Evolutionary conservation across 1,140 invertebrate genomes (phyloP).

Genomic region (Probaryconus sp.): DNA sequence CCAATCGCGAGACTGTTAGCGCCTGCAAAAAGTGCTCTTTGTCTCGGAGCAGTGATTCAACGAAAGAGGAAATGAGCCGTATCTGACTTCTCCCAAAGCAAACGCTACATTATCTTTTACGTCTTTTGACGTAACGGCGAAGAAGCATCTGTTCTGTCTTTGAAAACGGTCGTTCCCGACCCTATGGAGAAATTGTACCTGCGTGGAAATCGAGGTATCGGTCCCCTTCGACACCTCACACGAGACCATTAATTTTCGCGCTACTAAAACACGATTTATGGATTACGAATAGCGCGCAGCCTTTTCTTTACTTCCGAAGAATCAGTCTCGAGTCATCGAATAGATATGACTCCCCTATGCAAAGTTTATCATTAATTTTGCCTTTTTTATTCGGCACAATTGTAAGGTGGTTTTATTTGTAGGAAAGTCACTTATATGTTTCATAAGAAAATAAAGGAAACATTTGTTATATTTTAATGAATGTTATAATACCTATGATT

Average conservation of each 20-base stretch:
- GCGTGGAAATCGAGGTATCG: conserved; percentile 14
- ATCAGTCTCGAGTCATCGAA: neutral
- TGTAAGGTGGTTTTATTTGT: no score
- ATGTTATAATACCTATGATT: no score
- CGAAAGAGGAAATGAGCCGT: conserved; percentile 52
- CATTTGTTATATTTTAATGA: no score
- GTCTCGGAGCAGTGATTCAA: conserved; percentile 33
- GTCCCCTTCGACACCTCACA: conserved; percentile 48
- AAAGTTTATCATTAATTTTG: no score
- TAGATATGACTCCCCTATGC: neutral
- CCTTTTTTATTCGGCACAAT: no score
- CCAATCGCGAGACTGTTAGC: neutral
- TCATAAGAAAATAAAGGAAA: no score
- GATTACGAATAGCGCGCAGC: conserved; percentile 10
- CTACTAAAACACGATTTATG: conserved; percentile 43
- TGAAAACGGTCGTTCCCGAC: conserved; percentile 34
- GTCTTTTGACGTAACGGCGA: conserved; percentile 20
- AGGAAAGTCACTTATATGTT: no score
- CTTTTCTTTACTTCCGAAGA: no score
- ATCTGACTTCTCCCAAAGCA: conserved; percentile 42
- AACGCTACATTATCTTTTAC: conserved; percentile 40
- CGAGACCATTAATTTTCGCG: conserved; percentile 40
- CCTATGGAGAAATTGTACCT: conserved; percentile 21
- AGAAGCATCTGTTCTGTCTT: conserved; percentile 34
- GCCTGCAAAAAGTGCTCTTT: conserved; percentile 30